phyloP scores from a whole-genome alignment of 2,113 vertebrate genomes.

The Heterochromis multidens region DNA sequence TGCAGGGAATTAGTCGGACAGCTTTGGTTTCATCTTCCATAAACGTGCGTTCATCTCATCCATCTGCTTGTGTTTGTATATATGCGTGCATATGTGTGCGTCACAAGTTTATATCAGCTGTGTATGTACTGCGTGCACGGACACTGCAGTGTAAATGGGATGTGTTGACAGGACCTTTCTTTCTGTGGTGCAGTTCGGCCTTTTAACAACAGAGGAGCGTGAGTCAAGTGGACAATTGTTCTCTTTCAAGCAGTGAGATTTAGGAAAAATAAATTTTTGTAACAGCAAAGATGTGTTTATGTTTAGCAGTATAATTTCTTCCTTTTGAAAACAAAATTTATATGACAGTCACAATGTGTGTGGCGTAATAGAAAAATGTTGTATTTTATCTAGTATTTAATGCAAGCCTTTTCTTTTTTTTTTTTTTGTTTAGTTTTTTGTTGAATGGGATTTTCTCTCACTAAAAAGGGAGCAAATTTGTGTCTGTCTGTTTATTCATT shows the following conservation, averaged over 20 bases:
- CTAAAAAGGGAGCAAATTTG: neutral
- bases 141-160: constrained; percentile 4
- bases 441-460: neutral
- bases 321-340: neutral
- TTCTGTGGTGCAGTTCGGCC: neutral
- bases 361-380: neutral
- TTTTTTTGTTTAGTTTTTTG: neutral
- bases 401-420: neutral
- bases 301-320: neutral
- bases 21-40: constrained; percentile 39
- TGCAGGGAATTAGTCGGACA: constrained; percentile 36
- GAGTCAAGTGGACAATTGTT: neutral
- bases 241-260: neutral
- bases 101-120: neutral
- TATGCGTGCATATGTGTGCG: neutral
- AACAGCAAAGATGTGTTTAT: neutral
- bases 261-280: rapidly evolving
- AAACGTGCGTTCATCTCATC: constrained; percentile 13
- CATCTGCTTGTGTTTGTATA: constrained; percentile 1
- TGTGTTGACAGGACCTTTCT: constrained; percentile 37
- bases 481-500: neutral
- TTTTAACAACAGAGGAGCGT: neutral
- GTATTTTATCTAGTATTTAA: neutral
- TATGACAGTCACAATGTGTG: neutral
- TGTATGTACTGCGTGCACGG: neutral